These are phyloP conservation scores for Epizoanthus scotinus DNA, from an alignment of 92 coral and sea anemone species.

Conservation along the genomic window DNA sequence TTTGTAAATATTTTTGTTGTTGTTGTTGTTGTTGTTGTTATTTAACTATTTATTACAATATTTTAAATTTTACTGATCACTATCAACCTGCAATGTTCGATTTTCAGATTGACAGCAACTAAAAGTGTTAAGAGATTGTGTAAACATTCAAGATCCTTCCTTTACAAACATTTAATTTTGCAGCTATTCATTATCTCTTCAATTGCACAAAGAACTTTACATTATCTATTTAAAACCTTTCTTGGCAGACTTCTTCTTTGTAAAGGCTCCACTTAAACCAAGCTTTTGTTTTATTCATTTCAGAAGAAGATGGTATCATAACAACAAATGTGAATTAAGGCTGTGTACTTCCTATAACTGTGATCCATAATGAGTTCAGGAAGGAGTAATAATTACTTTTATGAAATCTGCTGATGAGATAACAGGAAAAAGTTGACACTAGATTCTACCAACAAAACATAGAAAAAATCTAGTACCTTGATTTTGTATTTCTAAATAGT, in stretches of 20 bases:
- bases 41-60: constrained; percentile 4
- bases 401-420: constrained; percentile 13
- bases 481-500: not conserved
- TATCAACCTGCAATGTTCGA: constrained; percentile 19
- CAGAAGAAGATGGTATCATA: constrained; percentile 22
- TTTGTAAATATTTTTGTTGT: not conserved
- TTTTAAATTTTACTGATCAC: not conserved
- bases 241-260: not conserved
- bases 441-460: not conserved
- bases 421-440: not conserved
- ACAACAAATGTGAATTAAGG: constrained; percentile 9
- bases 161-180: no score
- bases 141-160: not conserved
- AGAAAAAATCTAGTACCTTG: not conserved
- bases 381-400: constrained; percentile 26
- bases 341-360: constrained; percentile 16
- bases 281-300: constrained; percentile 8
- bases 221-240: not conserved
- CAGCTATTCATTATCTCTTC: not conserved
- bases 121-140: not conserved
- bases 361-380: constrained; percentile 16
- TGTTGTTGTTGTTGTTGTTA: not conserved
- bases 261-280: not conserved
- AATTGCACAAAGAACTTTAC: not conserved
- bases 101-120: constrained; percentile 16